Base-by-base conservation (phyloP, 2,888 invertebrate genomes). In the Piscicola geometra region DNA sequence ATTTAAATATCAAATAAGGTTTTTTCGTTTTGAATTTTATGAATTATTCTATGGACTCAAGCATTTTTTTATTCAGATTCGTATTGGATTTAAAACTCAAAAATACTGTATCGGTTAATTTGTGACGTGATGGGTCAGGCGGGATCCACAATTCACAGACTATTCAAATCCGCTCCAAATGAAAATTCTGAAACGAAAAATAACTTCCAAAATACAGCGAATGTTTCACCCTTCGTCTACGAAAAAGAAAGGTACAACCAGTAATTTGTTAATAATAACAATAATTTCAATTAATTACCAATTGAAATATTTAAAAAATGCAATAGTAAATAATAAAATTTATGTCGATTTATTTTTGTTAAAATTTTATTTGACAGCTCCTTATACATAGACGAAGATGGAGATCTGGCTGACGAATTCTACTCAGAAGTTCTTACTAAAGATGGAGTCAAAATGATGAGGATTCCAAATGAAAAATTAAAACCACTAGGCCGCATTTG, bases 371-470 rank as follows among this genome's bases (percentile, higher is more conserved):
- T 32, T 72, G 70, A 18, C 71, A 88, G 88, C 60, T 87, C 87
- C 1, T 86, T 87, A 86, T 88, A 83, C 80, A 85, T 88, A 81
- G 88, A 88, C 82, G 87, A 88, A 80, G 88, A 88, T 82, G 88
- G 88, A 41, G 88, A 88, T 80, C 80, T 88, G 33, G 88, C 88
- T 2, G 87, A 88, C 82, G 88, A 88, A 81, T 88, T 88, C 80
- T 88, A 88, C 81, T 84, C 86, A 77, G 88, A 88, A 83, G 85
- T 86, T 21, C 28, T 47, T 35, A 77, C 76, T 18, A 81, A 67
- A 78, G 82, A 52, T 74, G 81, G 75, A 79, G 81, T 50, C 2
- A 67, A 66, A 35, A 83, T 82, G 71, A 82, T 84, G 82, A 83
- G 80, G 78, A 81, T 80, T 79, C 81, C 83, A 21, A 52, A 30